Conservation (phyloP, 2,113 vertebrate genomes). For the Polyodon spathula region DNA sequence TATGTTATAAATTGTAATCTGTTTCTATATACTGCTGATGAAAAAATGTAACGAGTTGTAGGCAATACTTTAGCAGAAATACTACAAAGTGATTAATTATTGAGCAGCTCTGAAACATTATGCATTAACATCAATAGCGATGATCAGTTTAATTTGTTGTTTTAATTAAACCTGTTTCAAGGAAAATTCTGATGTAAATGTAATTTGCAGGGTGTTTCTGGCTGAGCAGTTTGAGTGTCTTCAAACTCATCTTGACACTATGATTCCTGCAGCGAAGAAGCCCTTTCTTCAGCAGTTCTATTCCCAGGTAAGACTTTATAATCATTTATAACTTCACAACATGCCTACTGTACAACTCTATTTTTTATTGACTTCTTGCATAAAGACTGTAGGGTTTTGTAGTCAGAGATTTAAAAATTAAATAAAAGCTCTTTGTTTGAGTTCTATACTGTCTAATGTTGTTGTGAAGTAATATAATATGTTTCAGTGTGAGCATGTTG, state of each 20-base stretch:
- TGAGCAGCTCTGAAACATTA: not conserved
- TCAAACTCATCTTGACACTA: slow-evolving; percentile 86
- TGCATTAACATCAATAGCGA: not conserved
- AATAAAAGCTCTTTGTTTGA: too few relatives aligned
- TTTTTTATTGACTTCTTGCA: slow-evolving; percentile 15
- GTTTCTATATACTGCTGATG: too few relatives aligned
- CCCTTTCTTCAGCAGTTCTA: slow-evolving; percentile 98
- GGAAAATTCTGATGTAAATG: not conserved
- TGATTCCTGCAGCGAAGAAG: slow-evolving; percentile 96
- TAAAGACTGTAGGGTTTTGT: slow-evolving; percentile 3
- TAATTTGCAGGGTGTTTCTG: slow-evolving; percentile 75
- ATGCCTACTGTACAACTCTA: slow-evolving; percentile 1
- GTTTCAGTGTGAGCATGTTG: too few relatives aligned
- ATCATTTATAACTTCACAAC: not conserved
- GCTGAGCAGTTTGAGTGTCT: slow-evolving; percentile 95
- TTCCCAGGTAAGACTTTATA: slow-evolving; percentile 76
- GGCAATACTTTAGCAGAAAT: too few relatives aligned
- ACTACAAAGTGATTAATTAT: too few relatives aligned
- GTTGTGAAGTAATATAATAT: too few relatives aligned
- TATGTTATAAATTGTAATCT: too few relatives aligned
- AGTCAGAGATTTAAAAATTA: too few relatives aligned
- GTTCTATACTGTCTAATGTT: too few relatives aligned
- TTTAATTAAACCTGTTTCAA: not conserved
- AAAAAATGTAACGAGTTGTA: too few relatives aligned
- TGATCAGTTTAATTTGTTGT: not conserved